Conservation (phyloP, 2,797 vertebrate genomes). For the Chelmon rostratus region DNA sequence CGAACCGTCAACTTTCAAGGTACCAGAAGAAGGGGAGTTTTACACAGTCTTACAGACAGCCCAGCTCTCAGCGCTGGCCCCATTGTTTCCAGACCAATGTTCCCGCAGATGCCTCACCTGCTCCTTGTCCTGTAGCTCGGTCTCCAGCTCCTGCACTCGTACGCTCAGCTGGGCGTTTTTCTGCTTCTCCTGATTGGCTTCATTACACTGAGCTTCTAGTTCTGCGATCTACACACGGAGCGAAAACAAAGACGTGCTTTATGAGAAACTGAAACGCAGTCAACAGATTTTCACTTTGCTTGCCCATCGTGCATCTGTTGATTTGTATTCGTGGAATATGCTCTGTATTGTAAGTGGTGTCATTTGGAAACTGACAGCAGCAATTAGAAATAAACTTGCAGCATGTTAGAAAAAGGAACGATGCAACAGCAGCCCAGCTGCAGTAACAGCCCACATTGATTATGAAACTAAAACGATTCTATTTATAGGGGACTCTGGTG, state of each 20-base stretch:
- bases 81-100: constrained; percentile 5
- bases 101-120: constrained; percentile 83
- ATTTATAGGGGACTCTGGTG: constrained; percentile 64
- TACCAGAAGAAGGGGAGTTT: constrained; percentile 10
- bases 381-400: constrained; percentile 2
- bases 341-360: not conserved
- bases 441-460: constrained; percentile 64
- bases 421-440: constrained; percentile 56
- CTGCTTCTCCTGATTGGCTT: constrained; percentile 92
- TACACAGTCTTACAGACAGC: not conserved
- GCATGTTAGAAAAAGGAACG: constrained; percentile 29
- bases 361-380: constrained; percentile 9
- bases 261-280: not conserved
- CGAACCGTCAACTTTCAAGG: constrained; percentile 16
- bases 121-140: constrained; percentile 93
- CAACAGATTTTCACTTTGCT: not conserved
- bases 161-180: constrained; percentile 88
- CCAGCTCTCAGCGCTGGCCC: not conserved
- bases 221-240: constrained; percentile 87
- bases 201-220: constrained; percentile 92
- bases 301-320: not conserved
- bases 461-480: constrained; percentile 72
- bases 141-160: constrained; percentile 92
- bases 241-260: not conserved
- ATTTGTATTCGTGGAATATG: constrained; percentile 5